Conservation (phyloP, 2,797 vertebrate genomes). For the Schizopygopsis malacanthus region DNA sequence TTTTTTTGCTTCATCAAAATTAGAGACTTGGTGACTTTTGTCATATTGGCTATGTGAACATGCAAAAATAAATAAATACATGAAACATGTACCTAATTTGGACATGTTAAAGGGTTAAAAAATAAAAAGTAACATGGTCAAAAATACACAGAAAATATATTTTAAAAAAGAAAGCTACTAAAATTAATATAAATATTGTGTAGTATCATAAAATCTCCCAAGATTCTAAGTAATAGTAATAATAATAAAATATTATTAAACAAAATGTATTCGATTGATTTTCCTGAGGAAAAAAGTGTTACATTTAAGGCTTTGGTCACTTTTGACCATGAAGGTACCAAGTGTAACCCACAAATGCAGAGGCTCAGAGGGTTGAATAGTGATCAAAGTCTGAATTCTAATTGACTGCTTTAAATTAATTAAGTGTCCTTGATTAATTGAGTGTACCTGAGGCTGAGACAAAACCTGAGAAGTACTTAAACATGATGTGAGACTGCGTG, state of each 20-base stretch:
- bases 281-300: no score
- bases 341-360: neutral
- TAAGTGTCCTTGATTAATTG: neutral
- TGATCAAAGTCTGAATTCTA: neutral
- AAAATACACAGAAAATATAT: neutral
- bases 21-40: neutral
- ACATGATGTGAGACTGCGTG: neutral
- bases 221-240: neutral
- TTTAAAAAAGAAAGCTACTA: neutral
- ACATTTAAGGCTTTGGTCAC: no score
- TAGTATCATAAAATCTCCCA: neutral
- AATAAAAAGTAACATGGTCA: neutral
- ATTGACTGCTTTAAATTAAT: conserved; percentile 5
- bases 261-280: neutral
- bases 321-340: neutral
- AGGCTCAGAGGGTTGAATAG: neutral
- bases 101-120: neutral
- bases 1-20: neutral
- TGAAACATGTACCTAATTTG: neutral
- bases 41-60: neutral
- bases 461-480: neutral
- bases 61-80: neutral
- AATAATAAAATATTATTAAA: neutral
- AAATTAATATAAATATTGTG: neutral
- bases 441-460: conserved; percentile 8